Conservation (phyloP, 2,797 vertebrate genomes). For the Perodicticus potto region DNA sequence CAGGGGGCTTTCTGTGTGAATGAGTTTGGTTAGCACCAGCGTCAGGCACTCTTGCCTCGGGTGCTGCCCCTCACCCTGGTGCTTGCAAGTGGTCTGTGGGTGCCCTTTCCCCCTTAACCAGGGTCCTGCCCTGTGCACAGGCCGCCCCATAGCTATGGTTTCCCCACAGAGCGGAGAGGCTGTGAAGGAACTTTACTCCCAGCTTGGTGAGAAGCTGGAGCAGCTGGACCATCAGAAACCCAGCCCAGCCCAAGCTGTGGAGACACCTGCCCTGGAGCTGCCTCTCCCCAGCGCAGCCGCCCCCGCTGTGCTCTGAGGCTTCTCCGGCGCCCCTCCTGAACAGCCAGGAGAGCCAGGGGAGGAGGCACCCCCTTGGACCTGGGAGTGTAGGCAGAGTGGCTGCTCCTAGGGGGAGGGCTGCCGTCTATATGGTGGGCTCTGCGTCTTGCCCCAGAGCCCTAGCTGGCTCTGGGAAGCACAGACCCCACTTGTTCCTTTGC, state of each 20-base stretch:
- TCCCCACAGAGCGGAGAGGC: neutral
- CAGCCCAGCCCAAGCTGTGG: constrained; percentile 80
- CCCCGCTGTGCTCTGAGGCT: constrained; percentile 85
- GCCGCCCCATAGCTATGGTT: fast-evolving
- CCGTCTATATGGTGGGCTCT: neutral
- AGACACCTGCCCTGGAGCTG: constrained; percentile 93
- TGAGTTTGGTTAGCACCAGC: neutral
- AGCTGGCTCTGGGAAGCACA: fast-evolving
- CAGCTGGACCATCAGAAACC: constrained; percentile 78
- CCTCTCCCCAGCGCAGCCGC: constrained; percentile 92
- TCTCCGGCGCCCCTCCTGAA: fast-evolving
- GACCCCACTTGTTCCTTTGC: fast-evolving
- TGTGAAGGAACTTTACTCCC: constrained; percentile 79
- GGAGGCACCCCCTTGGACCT: neutral
- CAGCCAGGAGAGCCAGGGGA: too few species aligned
- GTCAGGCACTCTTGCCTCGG: too few species aligned
- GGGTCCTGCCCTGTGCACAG: fast-evolving
- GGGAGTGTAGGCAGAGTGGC: neutral
- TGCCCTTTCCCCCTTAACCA: fast-evolving
- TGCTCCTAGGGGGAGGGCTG: neutral
- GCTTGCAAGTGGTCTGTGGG: fast-evolving
- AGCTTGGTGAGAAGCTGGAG: constrained; percentile 94
- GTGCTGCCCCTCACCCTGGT: neutral
- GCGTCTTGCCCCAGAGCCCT: fast-evolving
- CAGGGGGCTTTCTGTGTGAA: fast-evolving